Percentiles rank a stretch among this genome's conserved stretches.
phyloP scores from a whole-genome alignment of 2,888 invertebrate species.

The Cepaea hortensis region DNA sequence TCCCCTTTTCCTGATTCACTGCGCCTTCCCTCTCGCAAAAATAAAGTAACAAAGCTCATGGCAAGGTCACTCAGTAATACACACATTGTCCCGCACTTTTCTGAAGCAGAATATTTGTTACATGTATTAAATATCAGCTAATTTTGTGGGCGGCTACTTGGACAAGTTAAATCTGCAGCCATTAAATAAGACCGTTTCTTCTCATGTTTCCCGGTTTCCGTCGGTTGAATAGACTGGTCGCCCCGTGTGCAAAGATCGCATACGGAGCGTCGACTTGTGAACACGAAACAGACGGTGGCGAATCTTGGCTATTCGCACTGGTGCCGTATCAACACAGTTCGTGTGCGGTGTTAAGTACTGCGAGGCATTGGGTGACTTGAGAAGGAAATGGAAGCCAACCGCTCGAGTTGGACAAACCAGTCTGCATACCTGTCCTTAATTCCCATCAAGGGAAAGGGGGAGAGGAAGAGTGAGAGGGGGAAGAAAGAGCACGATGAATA shows the following conservation, averaged over 20 bases:
- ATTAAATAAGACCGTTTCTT: background rate
- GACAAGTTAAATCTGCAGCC: background rate
- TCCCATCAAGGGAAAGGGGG: conserved; percentile 23
- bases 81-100: too few relatives aligned
- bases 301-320: conserved; percentile 24
- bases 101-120: too few relatives aligned
- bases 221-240: background rate
- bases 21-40: too few relatives aligned
- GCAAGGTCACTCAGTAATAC: too few relatives aligned
- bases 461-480: conserved; percentile 1
- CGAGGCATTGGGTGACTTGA: background rate
- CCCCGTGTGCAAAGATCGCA: background rate
- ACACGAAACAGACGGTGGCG: conserved; percentile 21
- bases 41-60: too few relatives aligned
- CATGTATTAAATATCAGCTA: too few relatives aligned
- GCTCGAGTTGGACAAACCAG: conserved; percentile 3
- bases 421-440: conserved; percentile 30
- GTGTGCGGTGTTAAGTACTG: conserved; percentile 18
- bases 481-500: background rate
- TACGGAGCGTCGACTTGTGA: conserved; percentile 6
- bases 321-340: conserved; percentile 13
- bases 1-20: too few relatives aligned
- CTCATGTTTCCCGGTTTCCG: background rate
- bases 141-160: background rate
- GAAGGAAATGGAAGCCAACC: conserved; percentile 9